Evolutionary conservation across 2,113 vertebrate species (phyloP), one percentile per base, ranked within the genome.

Genomic region (Noctilio leporinus): DNA sequence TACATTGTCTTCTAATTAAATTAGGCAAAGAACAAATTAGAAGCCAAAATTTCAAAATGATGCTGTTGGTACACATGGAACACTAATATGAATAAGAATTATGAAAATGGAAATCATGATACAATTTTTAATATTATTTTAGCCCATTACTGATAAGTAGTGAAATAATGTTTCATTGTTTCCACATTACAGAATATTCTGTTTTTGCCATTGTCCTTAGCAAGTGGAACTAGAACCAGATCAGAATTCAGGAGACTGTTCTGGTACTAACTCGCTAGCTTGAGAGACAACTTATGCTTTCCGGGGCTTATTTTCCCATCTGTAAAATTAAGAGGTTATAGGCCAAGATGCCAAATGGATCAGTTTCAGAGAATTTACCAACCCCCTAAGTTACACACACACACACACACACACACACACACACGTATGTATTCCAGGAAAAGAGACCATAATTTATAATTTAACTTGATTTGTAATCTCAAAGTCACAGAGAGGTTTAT

Each of bases 91-190:
- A 95, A 57, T 19, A 84, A 16, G 40, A 62, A 92, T 82, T 80
- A 70, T 10, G 14, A 28, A 89, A 69, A 69, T 72, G 19, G 55
- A 49, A 69, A 86, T 17, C 51, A 76, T 77, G n/a, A 55, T 38
- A 19, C 10, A 85, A 81, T 65, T 89, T 89, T 91, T 80, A 28
- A n/a, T 85, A 55, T 95, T 84, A 87, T 70, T 94, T 93, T 84
- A 86, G n/a, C 49, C 84, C 4, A 69, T 45, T 94, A 17, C 40
- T 73, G 53, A 49, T 38, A 86, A 51, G n/a, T n/a, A 80, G 5
- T 82, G 49, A 77, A 95, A 83, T 33, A 43, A 28, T 57, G 3
- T 75, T 91, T 62, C 38, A 57, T 70, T 91, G 12, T 91, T 65
- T 53, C 35, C 45, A 57, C 57, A 84, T 75, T 82, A 55, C 59